Base-by-base conservation (phyloP, 1,140 invertebrate genomes). In the Halyomorpha halys region DNA sequence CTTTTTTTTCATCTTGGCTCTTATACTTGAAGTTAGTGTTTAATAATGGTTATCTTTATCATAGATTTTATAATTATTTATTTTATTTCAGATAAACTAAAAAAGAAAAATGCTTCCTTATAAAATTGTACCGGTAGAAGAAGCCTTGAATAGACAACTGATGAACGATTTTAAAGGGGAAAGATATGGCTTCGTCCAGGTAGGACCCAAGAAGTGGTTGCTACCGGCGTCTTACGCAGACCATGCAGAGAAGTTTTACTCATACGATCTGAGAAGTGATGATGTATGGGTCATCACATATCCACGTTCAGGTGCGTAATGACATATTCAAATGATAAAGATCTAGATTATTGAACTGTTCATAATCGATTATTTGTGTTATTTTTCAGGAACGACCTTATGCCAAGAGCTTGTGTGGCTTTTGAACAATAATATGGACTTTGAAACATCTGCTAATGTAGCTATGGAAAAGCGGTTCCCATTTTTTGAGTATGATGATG, bases 251-350 rank as follows among this genome's bases (percentile, higher is more conserved):
- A 75, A 79, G 21, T 86, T 84, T 72, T 87, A 86, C 71, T 85
- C 86, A 70, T 86, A 90, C 23, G 21, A 63, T 16, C 19, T 66
- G 13, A 39, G 63, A 47, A 34, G 59, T 14, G 68, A 69, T 68
- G 89, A 91, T 71, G 78, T 84, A 0, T 90, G 86, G 77, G 80
- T 92, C 14, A 70, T 82, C 5, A 86, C 86, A 1, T 89, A 85
- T 74, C 89, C 89, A 2, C 79, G 89, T 75, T 90, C 88, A 73
- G 87, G 86, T 85, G 14, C 11, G n/a, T 49, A n/a, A 2, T 4
- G 4, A 3, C 18, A 47, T n/a, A 19, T 47, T 15, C 15, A 47
- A 47, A 47, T 13, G 19, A 18, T 16, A n/a, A 27, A 19, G n/a
- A n/a, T n/a, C 8, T 19, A 27, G 16, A 3, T n/a, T 39, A 19